These are phyloP conservation scores for Macrostomum cliftonense DNA, from an alignment of 2,888 invertebrate genomes.

Conservation along the genomic window DNA sequence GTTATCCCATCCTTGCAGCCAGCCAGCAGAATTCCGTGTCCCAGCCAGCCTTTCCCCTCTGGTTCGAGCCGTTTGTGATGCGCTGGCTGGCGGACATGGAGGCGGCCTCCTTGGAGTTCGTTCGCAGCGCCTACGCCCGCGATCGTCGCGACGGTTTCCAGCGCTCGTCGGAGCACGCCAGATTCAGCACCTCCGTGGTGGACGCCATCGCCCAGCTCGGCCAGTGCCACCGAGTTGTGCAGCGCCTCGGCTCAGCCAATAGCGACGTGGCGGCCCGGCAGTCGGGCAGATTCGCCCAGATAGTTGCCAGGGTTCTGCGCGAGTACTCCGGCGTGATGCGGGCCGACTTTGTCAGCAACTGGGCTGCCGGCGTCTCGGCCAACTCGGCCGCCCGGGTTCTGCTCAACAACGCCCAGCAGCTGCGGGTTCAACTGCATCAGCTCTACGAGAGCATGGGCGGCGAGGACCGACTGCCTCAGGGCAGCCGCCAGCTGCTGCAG, in stretches of 20 bases:
- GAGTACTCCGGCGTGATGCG: constrained; percentile 95
- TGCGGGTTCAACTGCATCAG: constrained; percentile 88
- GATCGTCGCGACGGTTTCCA: constrained; percentile 47
- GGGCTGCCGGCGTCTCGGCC: constrained; percentile 54
- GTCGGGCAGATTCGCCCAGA: constrained; percentile 97
- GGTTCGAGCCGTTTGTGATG: constrained; percentile 99
- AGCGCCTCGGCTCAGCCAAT: constrained; percentile 93
- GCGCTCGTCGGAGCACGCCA: constrained; percentile 90
- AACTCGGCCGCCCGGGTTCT: constrained; percentile 97
- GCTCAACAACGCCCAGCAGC: constrained; percentile 98
- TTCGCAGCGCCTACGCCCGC: constrained; percentile 81
- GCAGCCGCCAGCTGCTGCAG: constrained; percentile 40
- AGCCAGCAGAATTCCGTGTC: constrained; percentile 88
- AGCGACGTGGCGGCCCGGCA: constrained; percentile 96
- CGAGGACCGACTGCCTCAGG: constrained; percentile 50
- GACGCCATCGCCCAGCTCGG: constrained; percentile 98
- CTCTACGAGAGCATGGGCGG: constrained; percentile 99
- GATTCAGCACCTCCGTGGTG: constrained; percentile 96
- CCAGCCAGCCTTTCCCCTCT: constrained; percentile 90
- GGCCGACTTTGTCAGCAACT: constrained; percentile 71
- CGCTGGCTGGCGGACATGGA: constrained; percentile 99
- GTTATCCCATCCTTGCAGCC: constrained; percentile 48
- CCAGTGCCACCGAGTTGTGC: constrained; percentile 96
- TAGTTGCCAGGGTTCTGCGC: constrained; percentile 85
- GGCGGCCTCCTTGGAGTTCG: constrained; percentile 90